Evolutionary conservation across 2,113 vertebrate species (phyloP).

Genomic region (Eidolon helvum): DNA sequence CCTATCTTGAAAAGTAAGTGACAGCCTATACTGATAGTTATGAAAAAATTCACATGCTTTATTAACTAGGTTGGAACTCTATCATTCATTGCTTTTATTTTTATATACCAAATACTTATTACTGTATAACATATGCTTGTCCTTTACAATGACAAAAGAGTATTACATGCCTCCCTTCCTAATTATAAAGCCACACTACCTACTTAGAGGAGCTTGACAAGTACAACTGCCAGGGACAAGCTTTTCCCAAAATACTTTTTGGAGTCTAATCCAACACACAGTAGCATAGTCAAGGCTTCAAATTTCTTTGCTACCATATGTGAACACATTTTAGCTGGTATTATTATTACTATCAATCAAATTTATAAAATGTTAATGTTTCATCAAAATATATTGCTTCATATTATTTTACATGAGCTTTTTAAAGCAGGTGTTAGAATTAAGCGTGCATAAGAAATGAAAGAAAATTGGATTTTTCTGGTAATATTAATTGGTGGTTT

Average conservation of each 20-base stretch:
- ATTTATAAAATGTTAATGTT: neutral
- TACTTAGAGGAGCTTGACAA: neutral
- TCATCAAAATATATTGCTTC: neutral
- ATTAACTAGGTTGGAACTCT: neutral
- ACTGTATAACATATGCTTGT: neutral
- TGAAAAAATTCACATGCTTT: neutral
- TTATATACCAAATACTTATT: neutral
- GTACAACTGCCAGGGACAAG: neutral
- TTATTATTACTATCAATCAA: neutral
- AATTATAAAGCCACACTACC: neutral
- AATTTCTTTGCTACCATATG: neutral
- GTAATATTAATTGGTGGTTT: neutral
- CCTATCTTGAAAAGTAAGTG: neutral
- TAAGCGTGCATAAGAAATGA: neutral
- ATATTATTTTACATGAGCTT: neutral
- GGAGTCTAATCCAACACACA: neutral
- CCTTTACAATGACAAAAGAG: neutral
- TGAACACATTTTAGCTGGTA: neutral
- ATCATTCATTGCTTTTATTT: neutral
- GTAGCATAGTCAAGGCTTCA: neutral
- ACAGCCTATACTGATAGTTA: neutral
- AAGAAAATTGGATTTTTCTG: neutral
- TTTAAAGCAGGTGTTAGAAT: neutral
- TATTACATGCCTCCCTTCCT: neutral
- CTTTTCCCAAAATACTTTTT: neutral